Conservation (phyloP, 2,113 vertebrate genomes). For the Pampusana beccarii region DNA sequence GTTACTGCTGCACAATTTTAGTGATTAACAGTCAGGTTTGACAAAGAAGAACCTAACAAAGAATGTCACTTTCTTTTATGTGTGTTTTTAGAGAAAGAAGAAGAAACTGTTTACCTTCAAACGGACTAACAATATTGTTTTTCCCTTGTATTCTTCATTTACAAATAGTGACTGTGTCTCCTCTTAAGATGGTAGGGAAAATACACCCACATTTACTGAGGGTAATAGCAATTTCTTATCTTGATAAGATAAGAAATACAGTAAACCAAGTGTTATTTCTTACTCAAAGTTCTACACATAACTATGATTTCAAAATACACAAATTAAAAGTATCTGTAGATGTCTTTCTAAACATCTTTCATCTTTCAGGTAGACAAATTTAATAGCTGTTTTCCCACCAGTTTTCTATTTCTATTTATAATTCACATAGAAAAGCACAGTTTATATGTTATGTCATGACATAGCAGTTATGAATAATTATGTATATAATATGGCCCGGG, state of each 20-base stretch:
- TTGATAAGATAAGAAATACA: too few species aligned
- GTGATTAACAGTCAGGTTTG: not conserved
- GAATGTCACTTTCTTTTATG: not conserved
- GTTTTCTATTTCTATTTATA: not conserved
- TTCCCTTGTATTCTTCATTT: not conserved
- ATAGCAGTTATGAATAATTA: not conserved
- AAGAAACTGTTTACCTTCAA: not conserved
- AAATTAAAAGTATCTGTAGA: not conserved
- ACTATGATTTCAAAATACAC: not conserved
- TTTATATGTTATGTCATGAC: not conserved
- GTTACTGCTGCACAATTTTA: not conserved
- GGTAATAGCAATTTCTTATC: too few species aligned
- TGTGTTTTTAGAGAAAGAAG: not conserved
- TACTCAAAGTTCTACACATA: not conserved
- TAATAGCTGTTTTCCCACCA: not conserved
- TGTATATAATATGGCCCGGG: not conserved
- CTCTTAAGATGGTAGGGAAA: not conserved
- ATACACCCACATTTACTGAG: not conserved
- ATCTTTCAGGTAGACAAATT: not conserved
- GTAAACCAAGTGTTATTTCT: not conserved
- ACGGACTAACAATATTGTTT: not conserved
- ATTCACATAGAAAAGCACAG: not conserved
- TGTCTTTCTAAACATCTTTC: rapidly evolving
- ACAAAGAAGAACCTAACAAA: not conserved
- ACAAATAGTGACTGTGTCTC: not conserved